Evolutionary conservation across 2,888 invertebrate genomes (phyloP).

Genomic region (Drosophila anomalata): DNA sequence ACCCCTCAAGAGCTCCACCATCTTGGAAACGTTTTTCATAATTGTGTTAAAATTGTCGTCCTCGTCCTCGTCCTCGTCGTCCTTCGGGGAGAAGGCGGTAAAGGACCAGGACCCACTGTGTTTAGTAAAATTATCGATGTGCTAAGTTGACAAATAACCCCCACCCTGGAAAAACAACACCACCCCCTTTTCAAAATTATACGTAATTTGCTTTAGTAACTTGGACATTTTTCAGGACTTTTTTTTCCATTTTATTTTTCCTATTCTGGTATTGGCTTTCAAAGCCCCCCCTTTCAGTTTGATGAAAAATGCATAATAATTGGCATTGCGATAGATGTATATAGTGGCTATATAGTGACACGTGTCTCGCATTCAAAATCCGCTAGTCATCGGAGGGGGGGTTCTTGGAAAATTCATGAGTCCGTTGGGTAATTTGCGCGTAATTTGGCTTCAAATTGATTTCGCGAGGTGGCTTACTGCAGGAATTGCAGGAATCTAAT

Average conservation of each 20-base stretch:
- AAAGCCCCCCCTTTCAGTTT: constrained; percentile 40
- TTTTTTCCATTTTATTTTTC: constrained; percentile 13
- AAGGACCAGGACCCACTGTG: background rate
- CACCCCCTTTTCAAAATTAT: constrained; percentile 46
- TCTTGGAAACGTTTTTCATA: constrained; percentile 64
- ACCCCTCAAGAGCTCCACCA: constrained; percentile 12
- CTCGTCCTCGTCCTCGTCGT: constrained; percentile 8
- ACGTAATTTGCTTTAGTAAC: constrained; percentile 45
- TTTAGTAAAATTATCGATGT: constrained; percentile 62
- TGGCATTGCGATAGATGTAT: constrained; percentile 20
- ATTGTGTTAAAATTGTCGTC: constrained; percentile 60
- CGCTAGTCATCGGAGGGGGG: background rate
- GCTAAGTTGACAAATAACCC: constrained; percentile 72
- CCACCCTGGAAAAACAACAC: background rate
- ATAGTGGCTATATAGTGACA: background rate
- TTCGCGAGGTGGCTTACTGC: constrained; percentile 2
- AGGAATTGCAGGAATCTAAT: background rate
- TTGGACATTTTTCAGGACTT: constrained; percentile 46
- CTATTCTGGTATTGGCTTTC: background rate
- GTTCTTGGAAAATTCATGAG: constrained; percentile 52
- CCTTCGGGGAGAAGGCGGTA: background rate
- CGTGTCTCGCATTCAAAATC: background rate
- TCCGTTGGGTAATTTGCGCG: constrained; percentile 58
- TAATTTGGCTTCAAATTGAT: constrained; percentile 65
- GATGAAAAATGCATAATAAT: constrained; percentile 72